A percentile compares a stretch with the other conserved stretches of the same genome.
Conservation (phyloP, 2,113 vertebrate species). For the Alexandromys fortis region DNA sequence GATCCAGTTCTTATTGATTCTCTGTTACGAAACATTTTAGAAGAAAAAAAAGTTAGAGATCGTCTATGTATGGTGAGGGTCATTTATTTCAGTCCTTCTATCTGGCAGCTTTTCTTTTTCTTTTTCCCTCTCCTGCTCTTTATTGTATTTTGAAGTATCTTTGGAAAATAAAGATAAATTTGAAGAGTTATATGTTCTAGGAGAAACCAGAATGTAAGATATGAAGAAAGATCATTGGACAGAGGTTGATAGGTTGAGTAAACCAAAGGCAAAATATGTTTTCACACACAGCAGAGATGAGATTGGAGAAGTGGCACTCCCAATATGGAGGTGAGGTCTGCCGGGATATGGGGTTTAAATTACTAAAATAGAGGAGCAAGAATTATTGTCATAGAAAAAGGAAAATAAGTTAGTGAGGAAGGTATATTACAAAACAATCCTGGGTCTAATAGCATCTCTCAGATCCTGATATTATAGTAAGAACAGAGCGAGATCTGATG, state of each 20-base stretch:
- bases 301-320: not conserved
- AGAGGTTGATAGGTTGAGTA: not conserved
- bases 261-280: not conserved
- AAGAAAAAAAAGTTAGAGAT: conserved; percentile 64
- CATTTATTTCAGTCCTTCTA: conserved; percentile 73
- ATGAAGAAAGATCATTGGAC: not conserved
- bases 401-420: not conserved
- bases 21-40: conserved; percentile 69
- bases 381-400: not conserved
- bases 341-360: not conserved
- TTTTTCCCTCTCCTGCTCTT: not conserved
- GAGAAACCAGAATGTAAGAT: not conserved
- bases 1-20: conserved; percentile 67
- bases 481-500: not conserved
- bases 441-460: not conserved
- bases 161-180: conserved; percentile 24
- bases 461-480: conserved; percentile 3
- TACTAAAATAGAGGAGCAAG: not conserved
- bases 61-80: conserved; percentile 46
- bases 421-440: not conserved
- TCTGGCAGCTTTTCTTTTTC: conserved; percentile 27
- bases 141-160: not conserved
- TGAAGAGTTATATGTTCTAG: not conserved
- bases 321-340: not conserved
- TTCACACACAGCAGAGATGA: not conserved